These are phyloP conservation scores for Crypturellus undulatus DNA, from an alignment of 2,113 vertebrate species.

Conservation along the genomic window DNA sequence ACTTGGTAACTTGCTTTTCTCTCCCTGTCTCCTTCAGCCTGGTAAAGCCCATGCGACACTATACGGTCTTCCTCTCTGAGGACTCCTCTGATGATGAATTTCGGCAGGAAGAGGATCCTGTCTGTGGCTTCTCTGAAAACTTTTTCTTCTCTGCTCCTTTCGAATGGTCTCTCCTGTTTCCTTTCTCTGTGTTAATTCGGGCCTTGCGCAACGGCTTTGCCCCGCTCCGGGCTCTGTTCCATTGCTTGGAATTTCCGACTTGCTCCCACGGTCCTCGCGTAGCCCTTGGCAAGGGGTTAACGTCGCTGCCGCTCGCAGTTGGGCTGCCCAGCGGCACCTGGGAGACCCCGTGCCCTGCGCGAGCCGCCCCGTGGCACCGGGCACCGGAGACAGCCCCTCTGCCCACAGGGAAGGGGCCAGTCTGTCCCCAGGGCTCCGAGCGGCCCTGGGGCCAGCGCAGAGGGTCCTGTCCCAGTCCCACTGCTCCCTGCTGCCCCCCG, in stretches of 20 bases:
- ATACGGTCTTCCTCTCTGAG: constrained; percentile 97
- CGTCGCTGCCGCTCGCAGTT: too few relatives aligned
- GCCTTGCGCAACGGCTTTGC: neutral
- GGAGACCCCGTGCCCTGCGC: too few relatives aligned
- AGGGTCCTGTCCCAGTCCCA: too few relatives aligned
- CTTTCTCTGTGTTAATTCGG: constrained; percentile 23
- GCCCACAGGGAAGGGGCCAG: too few relatives aligned
- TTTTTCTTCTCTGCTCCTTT: constrained; percentile 96
- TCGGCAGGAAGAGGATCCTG: constrained; percentile 87
- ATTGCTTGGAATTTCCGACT: neutral
- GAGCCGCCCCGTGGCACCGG: too few relatives aligned
- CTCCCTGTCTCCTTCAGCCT: constrained; percentile 83
- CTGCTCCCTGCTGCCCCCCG: too few relatives aligned
- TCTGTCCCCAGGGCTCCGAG: too few relatives aligned
- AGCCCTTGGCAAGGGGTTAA: too few relatives aligned
- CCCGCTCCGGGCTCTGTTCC: neutral
- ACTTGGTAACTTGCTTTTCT: constrained; percentile 66
- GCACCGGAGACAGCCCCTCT: too few relatives aligned
- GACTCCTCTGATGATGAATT: constrained; percentile 96
- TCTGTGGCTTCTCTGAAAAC: constrained; percentile 93
- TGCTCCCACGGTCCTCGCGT: too few relatives aligned
- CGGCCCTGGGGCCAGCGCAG: too few relatives aligned
- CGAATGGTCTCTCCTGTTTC: constrained; percentile 92
- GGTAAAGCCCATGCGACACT: constrained; percentile 92
- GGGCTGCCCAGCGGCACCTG: too few relatives aligned